Evolutionary conservation across 2,797 vertebrate species (phyloP).

Genomic region (Cyprinella venusta): DNA sequence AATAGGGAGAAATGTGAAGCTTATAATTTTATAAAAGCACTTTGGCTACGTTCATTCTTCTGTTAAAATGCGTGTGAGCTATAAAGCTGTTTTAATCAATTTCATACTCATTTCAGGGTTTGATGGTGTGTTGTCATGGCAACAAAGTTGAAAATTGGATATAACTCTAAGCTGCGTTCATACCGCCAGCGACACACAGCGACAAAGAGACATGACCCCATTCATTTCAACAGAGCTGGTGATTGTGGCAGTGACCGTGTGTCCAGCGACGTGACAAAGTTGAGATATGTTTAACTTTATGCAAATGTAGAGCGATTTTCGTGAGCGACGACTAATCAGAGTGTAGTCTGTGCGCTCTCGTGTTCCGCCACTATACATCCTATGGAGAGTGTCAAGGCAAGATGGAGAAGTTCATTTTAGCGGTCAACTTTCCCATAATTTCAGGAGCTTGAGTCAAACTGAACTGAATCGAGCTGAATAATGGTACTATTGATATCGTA

Average conservation of each 20-base stretch:
- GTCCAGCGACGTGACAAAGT: background rate
- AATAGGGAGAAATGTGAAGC: background rate
- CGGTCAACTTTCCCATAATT: too few species aligned
- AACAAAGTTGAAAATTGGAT: constrained; percentile 5
- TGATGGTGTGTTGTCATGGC: background rate
- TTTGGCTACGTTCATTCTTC: background rate
- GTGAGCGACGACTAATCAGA: background rate
- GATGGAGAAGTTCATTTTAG: too few species aligned
- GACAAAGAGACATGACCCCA: background rate
- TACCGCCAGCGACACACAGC: background rate
- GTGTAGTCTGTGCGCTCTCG: too few species aligned
- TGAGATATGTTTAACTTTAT: background rate
- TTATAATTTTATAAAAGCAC: constrained; percentile 4
- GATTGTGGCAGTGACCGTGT: background rate
- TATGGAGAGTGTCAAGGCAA: too few species aligned
- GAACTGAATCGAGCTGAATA: too few species aligned
- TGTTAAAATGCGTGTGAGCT: background rate
- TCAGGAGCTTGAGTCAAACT: too few species aligned
- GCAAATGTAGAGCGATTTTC: background rate
- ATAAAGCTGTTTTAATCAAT: background rate
- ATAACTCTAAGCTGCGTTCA: background rate
- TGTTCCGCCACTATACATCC: too few species aligned
- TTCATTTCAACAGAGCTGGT: background rate
- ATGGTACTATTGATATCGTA: too few species aligned
- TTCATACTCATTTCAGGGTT: background rate